phyloP scores from a whole-genome alignment of 2,797 vertebrate species.

The Remorina albescens region DNA sequence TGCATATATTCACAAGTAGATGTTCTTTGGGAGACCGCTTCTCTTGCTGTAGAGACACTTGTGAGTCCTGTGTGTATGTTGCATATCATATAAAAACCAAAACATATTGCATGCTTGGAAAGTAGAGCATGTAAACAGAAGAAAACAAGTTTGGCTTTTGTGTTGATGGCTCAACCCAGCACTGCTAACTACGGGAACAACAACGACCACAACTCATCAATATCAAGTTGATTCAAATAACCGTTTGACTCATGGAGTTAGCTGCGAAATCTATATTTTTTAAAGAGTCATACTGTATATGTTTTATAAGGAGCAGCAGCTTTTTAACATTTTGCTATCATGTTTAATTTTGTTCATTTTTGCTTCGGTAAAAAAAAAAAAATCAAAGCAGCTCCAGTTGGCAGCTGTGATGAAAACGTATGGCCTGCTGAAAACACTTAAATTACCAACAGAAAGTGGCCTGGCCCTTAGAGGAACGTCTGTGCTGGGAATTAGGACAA shows the following conservation, averaged over 20 bases:
- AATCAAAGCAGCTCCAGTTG: slow-evolving; percentile 28
- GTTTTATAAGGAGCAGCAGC: slow-evolving; percentile 75
- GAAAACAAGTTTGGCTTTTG: slow-evolving; percentile 33
- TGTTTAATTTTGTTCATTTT: slow-evolving; percentile 49
- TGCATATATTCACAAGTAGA: slow-evolving; percentile 36
- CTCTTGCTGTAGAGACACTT: slow-evolving; percentile 37
- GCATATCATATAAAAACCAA: slow-evolving; percentile 77
- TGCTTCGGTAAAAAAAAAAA: slow-evolving; percentile 56
- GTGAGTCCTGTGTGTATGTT: slow-evolving; percentile 59
- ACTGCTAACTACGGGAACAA: slow-evolving; percentile 62
- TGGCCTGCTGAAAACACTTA: slow-evolving; percentile 38
- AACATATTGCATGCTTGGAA: slow-evolving; percentile 73
- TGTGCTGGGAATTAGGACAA: slow-evolving; percentile 7
- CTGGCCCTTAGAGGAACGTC: slow-evolving; percentile 46
- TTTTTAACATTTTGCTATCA: slow-evolving; percentile 69
- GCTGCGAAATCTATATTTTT: slow-evolving; percentile 82
- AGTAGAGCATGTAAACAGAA: slow-evolving; percentile 59
- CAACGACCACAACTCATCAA: slow-evolving; percentile 4
- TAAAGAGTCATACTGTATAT: slow-evolving; percentile 66
- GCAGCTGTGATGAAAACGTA: slow-evolving; percentile 40
- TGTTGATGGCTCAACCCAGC: slow-evolving; percentile 32
- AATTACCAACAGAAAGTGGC: neutral
- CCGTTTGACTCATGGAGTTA: slow-evolving; percentile 53
- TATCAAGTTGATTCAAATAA: slow-evolving; percentile 39
- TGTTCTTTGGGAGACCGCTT: slow-evolving; percentile 36